Base-by-base conservation (phyloP, 2,888 invertebrate genomes). In the Drosophila cracens region DNA sequence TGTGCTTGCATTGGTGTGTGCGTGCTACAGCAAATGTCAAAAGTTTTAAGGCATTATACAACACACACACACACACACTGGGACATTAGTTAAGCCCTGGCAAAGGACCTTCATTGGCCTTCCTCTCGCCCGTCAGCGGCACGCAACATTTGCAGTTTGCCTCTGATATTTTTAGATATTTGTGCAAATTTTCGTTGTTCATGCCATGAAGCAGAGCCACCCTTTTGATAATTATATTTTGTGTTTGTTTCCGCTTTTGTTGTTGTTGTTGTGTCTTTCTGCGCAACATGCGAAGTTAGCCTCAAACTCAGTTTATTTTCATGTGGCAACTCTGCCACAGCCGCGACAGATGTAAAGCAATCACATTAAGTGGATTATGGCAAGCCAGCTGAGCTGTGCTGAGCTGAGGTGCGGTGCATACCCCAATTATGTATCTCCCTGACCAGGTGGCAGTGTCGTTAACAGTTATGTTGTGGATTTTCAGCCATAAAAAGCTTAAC, bases 291-390 rank as follows among this genome's bases (percentile, higher is more conserved):
- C 40, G 29, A n/a, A 54, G 31, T 25, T 54, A 8, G 27, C 43
- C 25, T 40, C 43, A 34, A n/a, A 38, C 59, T 54, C 49, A 13
- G 65, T 54, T 63, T 71, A 71, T 79, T 70, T 63, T 49, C 56
- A 69, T 82, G 62, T 57, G 61, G 21, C 40, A 38, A 40, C 51
- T 18, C 7, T 13, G 65, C 31, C 52, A 40, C 43, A 49, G 53
- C 29, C 43, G 34, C 76, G 36, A 16, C 66, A 34, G 74, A 68
- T 77, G 53, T 76, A 62, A 70, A 66, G 77, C 81, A 83, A 83
- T 83, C 86, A 77, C 74, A 83, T 80, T 88, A 83, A 85, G 86
- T 80, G 77, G 66, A 68, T 71, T 72, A 64, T 58, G 27, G 13
- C 31, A 70, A 54, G n/a, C 27, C 29, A 40, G 38, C 10, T 21